phyloP scores from a whole-genome alignment of 1,140 invertebrate genomes.

The Colletes gigas region DNA sequence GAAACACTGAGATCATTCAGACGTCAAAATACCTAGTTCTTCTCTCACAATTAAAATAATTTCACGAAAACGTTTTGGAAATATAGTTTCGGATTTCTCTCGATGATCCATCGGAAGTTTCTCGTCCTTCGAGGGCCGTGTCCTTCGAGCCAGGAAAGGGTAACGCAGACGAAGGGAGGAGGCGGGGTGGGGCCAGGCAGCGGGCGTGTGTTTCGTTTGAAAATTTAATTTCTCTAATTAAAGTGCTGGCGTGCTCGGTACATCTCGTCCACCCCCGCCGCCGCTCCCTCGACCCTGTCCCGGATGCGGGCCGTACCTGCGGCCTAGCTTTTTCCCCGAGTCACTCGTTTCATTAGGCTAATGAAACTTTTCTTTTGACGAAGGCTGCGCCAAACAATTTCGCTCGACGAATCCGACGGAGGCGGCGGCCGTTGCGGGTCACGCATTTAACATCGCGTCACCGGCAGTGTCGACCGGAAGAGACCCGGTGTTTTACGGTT shows the following conservation, averaged over 20 bases:
- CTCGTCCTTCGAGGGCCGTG: too few relatives aligned
- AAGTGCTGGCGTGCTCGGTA: conserved; percentile 58
- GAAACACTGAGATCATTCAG: too few relatives aligned
- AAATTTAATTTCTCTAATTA: conserved; percentile 72
- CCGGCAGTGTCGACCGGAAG: conserved; percentile 29
- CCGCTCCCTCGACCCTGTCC: conserved; percentile 16
- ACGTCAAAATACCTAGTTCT: too few relatives aligned
- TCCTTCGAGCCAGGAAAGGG: too few relatives aligned
- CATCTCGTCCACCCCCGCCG: conserved; percentile 27
- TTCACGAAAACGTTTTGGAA: too few relatives aligned
- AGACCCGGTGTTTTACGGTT: conserved; percentile 21
- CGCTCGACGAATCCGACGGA: conserved; percentile 9
- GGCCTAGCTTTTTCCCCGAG: conserved; percentile 62
- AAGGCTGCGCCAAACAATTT: conserved; percentile 61
- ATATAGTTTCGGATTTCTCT: too few relatives aligned
- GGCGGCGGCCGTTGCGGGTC: neutral
- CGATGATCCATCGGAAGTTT: too few relatives aligned
- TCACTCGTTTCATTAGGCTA: conserved; percentile 71
- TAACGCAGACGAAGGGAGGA: neutral
- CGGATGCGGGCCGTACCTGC: conserved; percentile 50
- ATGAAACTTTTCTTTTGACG: conserved; percentile 69
- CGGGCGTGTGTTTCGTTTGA: conserved; percentile 65
- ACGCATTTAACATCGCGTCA: conserved; percentile 36
- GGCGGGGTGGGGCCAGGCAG: neutral
- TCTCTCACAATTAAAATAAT: too few relatives aligned